Conservation (phyloP, 2,888 invertebrate genomes). For the Ichneumon xanthorius region DNA sequence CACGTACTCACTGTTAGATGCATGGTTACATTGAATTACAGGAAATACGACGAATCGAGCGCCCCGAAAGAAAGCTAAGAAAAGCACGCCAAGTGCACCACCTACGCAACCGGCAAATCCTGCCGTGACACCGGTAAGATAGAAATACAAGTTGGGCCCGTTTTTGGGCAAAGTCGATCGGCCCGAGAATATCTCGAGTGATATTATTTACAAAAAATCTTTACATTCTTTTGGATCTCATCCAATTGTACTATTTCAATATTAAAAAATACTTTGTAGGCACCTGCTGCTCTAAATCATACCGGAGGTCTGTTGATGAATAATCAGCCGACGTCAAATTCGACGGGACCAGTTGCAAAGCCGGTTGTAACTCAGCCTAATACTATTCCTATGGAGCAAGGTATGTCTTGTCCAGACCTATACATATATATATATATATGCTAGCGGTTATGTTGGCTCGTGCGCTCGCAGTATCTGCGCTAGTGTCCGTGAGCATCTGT, state of each 20-base stretch:
- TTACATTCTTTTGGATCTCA: background rate
- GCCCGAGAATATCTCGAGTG: background rate
- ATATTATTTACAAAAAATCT: background rate
- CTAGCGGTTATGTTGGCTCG: too few relatives aligned
- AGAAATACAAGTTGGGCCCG: constrained; percentile 9
- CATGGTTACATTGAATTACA: constrained; percentile 81
- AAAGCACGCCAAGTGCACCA: constrained; percentile 81
- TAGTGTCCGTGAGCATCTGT: too few relatives aligned
- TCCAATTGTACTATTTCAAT: constrained; percentile 32
- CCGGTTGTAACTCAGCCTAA: constrained; percentile 80
- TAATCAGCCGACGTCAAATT: constrained; percentile 81
- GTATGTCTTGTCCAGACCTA: constrained; percentile 71
- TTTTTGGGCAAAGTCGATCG: background rate
- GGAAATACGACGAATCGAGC: constrained; percentile 84
- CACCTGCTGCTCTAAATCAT: constrained; percentile 81
- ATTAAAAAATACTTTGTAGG: constrained; percentile 74
- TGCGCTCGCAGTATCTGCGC: too few relatives aligned
- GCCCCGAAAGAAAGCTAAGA: constrained; percentile 87
- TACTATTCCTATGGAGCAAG: constrained; percentile 82
- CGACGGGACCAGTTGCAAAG: constrained; percentile 80
- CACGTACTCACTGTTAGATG: constrained; percentile 76
- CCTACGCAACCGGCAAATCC: constrained; percentile 72
- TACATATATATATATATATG: background rate
- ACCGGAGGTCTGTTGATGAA: constrained; percentile 82
- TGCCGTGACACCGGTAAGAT: constrained; percentile 80